Conservation (phyloP, 2,113 vertebrate species). For the Bubalus kerabau region DNA sequence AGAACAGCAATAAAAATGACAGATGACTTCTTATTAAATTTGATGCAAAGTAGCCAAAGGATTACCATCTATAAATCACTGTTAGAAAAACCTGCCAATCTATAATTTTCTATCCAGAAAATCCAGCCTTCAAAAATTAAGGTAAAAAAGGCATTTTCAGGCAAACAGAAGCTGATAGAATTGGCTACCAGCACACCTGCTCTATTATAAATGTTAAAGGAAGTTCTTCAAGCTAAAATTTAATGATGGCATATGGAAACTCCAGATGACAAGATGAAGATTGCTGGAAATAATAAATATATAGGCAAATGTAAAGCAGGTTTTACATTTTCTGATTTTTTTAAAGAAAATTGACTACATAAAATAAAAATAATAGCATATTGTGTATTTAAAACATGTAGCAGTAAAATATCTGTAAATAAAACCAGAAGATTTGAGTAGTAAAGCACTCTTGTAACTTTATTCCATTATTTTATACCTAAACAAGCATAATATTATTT, state of each 20-base stretch:
- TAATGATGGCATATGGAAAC: neutral
- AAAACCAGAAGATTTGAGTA: neutral
- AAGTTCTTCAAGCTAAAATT: neutral
- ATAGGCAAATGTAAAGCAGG: neutral
- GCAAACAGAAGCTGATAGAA: neutral
- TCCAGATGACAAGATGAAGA: neutral
- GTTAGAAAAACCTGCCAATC: neutral
- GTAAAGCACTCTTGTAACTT: neutral
- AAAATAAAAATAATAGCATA: neutral
- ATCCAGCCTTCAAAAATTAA: neutral
- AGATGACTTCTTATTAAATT: neutral
- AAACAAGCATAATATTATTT: neutral
- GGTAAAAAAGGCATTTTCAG: neutral
- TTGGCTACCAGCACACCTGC: neutral
- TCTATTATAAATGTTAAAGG: neutral
- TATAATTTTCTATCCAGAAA: neutral
- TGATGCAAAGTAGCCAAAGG: neutral
- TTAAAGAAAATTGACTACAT: neutral
- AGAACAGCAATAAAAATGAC: neutral
- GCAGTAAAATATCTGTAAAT: neutral
- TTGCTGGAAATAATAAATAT: neutral
- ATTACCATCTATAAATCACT: neutral
- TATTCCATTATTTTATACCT: neutral
- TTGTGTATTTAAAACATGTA: neutral
- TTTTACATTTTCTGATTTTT: neutral